Conservation (phyloP, 2,888 invertebrate genomes). For the Ptychoptera contaminata region DNA sequence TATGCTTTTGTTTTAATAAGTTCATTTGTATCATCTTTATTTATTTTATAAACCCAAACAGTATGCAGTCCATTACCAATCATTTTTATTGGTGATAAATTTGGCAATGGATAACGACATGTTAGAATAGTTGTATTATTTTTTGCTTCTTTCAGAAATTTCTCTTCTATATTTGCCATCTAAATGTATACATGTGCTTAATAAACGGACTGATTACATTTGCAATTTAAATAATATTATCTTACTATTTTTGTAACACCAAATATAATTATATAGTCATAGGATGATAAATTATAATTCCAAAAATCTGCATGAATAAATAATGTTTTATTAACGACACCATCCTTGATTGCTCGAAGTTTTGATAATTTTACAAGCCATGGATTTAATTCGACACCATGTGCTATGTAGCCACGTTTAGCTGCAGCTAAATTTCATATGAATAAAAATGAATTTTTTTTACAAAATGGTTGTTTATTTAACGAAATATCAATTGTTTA, state of each 20-base stretch:
- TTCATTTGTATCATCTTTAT: slow-evolving; percentile 2
- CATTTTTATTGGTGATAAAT: slow-evolving; percentile 44
- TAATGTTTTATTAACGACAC: slow-evolving; percentile 35
- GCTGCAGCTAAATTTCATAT: slow-evolving; percentile 41
- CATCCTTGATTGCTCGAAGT: slow-evolving; percentile 38
- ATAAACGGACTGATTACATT: not conserved
- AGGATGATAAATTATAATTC: slow-evolving; percentile 58
- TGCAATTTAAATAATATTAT: not conserved
- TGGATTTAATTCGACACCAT: slow-evolving; percentile 83
- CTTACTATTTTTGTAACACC: slow-evolving; percentile 84
- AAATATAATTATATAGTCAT: slow-evolving; percentile 80
- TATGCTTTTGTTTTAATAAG: no score
- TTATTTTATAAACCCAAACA: slow-evolving; percentile 68
- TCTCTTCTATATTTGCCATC: slow-evolving; percentile 71
- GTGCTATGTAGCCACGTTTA: slow-evolving; percentile 34
- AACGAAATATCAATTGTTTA: no score
- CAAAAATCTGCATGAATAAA: slow-evolving; percentile 66
- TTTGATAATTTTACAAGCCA: slow-evolving; percentile 79
- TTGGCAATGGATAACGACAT: slow-evolving; percentile 80
- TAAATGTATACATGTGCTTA: no score
- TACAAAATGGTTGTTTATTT: no score
- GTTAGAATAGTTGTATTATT: slow-evolving; percentile 55
- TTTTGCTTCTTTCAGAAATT: slow-evolving; percentile 52
- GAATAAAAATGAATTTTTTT: no score
- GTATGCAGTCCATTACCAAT: slow-evolving; percentile 66